phyloP scores from a whole-genome alignment of 2,113 vertebrate species.

The Mugil cephalus region DNA sequence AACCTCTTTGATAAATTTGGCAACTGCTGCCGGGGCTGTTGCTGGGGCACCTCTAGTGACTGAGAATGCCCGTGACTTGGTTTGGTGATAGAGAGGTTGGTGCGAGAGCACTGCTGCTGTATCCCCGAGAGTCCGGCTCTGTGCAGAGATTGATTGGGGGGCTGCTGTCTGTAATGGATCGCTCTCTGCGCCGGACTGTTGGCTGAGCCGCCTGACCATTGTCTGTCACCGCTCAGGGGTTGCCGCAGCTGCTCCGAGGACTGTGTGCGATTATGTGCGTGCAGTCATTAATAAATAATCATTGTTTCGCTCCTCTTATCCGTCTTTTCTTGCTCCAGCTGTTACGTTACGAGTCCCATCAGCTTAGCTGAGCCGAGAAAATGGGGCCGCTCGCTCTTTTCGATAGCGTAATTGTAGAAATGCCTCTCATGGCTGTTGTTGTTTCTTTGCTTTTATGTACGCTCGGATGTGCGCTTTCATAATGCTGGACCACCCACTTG shows the following conservation, averaged over 20 bases:
- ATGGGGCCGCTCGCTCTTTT: background rate
- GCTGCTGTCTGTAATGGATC: slow-evolving; percentile 63
- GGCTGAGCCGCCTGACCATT: slow-evolving; percentile 47
- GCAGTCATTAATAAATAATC: slow-evolving; percentile 41
- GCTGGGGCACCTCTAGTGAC: slow-evolving; percentile 46
- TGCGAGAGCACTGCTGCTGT: slow-evolving; percentile 18
- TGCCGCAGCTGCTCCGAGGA: slow-evolving; percentile 26
- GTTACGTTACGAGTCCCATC: slow-evolving; percentile 35
- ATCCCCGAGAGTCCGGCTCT: slow-evolving; percentile 45
- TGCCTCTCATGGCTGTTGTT: slow-evolving; percentile 4
- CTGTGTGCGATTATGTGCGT: slow-evolving; percentile 13
- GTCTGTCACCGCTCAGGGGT: slow-evolving; percentile 34
- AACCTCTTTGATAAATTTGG: slow-evolving; percentile 59
- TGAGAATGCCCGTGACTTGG: slow-evolving; percentile 30
- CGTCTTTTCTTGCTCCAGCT: slow-evolving; percentile 27
- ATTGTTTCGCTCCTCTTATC: slow-evolving; percentile 29
- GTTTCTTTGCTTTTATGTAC: slow-evolving; percentile 30
- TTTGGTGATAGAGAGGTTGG: slow-evolving; percentile 37
- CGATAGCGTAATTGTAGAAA: slow-evolving; percentile 21
- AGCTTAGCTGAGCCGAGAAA: slow-evolving; percentile 15
- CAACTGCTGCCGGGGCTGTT: slow-evolving; percentile 36
- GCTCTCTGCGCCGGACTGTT: slow-evolving; percentile 37
- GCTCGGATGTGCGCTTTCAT: slow-evolving; percentile 5
- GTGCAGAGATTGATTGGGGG: slow-evolving; percentile 59
- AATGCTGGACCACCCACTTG: slow-evolving; percentile 3